Conservation (phyloP, 2,113 vertebrate species). For the Myiagra hebetior region DNA sequence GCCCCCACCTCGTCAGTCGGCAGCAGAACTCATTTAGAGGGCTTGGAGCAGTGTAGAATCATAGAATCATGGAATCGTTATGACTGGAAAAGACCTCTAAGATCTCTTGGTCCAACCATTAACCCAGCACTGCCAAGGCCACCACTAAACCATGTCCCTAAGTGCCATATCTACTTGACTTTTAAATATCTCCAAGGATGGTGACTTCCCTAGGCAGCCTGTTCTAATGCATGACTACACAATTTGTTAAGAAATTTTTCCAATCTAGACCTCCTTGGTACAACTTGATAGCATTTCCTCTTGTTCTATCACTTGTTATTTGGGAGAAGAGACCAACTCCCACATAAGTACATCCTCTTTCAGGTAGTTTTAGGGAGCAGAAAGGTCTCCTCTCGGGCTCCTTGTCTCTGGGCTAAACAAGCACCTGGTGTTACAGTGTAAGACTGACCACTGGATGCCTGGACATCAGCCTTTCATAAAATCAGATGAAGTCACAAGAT, state of each 20-base stretch:
- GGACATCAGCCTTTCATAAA: background rate
- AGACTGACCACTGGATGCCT: background rate
- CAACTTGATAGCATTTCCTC: background rate
- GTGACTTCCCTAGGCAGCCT: background rate
- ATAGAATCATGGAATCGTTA: background rate
- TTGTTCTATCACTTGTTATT: background rate
- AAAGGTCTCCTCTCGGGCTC: background rate
- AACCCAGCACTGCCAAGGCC: background rate
- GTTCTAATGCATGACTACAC: background rate
- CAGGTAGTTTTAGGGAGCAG: background rate
- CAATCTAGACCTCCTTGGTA: background rate
- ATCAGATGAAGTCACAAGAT: background rate
- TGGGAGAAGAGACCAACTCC: background rate
- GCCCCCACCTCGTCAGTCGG: rapidly evolving
- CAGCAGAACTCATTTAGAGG: background rate
- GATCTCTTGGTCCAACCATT: background rate
- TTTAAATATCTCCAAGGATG: background rate
- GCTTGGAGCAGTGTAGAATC: background rate
- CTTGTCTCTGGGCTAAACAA: background rate
- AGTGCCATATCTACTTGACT: background rate
- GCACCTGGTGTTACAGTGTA: background rate
- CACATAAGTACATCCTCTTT: background rate
- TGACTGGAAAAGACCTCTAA: background rate
- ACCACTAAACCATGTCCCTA: background rate
- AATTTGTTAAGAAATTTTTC: background rate